phyloP scores from a whole-genome alignment of 1,140 invertebrate species.

The Leptinotarsa lineolata region DNA sequence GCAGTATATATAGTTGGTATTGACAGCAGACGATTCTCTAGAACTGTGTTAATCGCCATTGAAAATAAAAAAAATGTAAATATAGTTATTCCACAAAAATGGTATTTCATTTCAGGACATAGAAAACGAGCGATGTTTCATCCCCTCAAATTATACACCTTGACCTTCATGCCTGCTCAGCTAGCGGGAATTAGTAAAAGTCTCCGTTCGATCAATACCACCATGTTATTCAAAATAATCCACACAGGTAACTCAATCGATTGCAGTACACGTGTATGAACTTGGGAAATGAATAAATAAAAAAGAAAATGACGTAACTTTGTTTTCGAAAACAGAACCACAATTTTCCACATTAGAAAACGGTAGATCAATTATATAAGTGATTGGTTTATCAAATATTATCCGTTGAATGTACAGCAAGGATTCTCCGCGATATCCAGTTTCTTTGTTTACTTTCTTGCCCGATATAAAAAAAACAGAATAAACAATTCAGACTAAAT shows the following conservation, averaged over 20 bases:
- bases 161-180: too few relatives aligned
- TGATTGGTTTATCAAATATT: not conserved
- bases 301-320: not conserved
- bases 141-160: too few relatives aligned
- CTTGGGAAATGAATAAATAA: not conserved
- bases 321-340: slow-evolving; percentile 2
- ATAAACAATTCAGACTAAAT: not conserved
- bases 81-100: too few relatives aligned
- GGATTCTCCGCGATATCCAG: not conserved
- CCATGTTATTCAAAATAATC: not conserved
- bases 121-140: too few relatives aligned
- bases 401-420: not conserved
- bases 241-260: not conserved
- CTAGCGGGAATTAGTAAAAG: too few relatives aligned
- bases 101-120: too few relatives aligned
- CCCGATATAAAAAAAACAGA: not conserved
- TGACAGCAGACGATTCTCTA: too few relatives aligned
- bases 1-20: too few relatives aligned
- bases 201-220: too few relatives aligned
- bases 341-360: not conserved
- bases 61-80: too few relatives aligned
- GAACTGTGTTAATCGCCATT: too few relatives aligned
- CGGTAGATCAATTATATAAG: not conserved
- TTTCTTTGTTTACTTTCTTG: not conserved
- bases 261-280: not conserved